Conservation (phyloP, 2,797 vertebrate species). For the Siniperca obscura region DNA sequence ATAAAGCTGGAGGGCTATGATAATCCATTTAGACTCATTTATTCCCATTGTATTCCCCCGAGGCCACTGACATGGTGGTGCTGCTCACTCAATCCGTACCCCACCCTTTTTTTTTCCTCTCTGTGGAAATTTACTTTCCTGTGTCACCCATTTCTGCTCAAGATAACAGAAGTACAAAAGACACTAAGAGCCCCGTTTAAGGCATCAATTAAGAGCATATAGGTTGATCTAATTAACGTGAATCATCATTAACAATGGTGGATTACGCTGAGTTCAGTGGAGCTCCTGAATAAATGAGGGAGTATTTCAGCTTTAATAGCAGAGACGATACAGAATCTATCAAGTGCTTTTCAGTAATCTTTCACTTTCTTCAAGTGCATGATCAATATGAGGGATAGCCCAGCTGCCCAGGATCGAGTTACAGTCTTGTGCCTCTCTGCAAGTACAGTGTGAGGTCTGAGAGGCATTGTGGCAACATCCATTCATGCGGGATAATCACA, state of each 20-base stretch:
- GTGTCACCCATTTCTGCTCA: slow-evolving; percentile 57
- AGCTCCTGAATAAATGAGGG: slow-evolving; percentile 5
- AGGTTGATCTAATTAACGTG: slow-evolving; percentile 45
- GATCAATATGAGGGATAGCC: slow-evolving; percentile 65
- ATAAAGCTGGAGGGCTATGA: slow-evolving; percentile 80
- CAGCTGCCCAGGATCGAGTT: slow-evolving; percentile 48
- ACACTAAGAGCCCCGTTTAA: slow-evolving; percentile 15
- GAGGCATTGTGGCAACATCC: slow-evolving; percentile 74
- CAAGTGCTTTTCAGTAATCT: slow-evolving; percentile 57
- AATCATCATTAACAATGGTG: slow-evolving; percentile 22
- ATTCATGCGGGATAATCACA: slow-evolving; percentile 83
- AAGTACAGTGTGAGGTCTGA: slow-evolving; percentile 74
- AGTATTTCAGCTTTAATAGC: slow-evolving; percentile 12
- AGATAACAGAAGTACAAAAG: slow-evolving; percentile 38
- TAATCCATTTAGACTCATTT: slow-evolving; percentile 84
- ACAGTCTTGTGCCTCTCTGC: slow-evolving; percentile 50
- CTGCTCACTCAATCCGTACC: slow-evolving; percentile 76
- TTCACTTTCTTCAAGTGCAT: slow-evolving; percentile 64
- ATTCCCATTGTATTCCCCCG: slow-evolving; percentile 78
- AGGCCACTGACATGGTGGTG: slow-evolving; percentile 80
- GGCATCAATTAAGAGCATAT: slow-evolving; percentile 49
- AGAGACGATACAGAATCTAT: slow-evolving; percentile 24
- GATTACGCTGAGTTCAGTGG: slow-evolving; percentile 13
- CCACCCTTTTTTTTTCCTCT: slow-evolving; percentile 79
- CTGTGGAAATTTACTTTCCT: slow-evolving; percentile 74